phyloP scores from a whole-genome alignment of 2,888 invertebrate genomes.

The Rhimphoctona megacephalus region DNA sequence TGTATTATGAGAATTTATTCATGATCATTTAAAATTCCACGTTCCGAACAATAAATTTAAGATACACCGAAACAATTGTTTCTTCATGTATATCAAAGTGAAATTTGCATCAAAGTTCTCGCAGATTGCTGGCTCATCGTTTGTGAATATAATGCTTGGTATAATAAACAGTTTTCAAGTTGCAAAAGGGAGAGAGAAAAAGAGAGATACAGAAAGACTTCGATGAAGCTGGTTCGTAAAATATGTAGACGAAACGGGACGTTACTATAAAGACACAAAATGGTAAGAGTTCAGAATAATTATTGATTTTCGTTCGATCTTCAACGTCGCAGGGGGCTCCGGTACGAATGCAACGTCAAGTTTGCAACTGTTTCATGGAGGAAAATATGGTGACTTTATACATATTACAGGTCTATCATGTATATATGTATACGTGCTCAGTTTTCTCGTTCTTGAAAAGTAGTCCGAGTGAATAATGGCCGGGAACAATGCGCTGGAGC shows the following conservation, averaged over 20 bases:
- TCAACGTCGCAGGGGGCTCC: conserved; percentile 13
- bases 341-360: conserved; percentile 30
- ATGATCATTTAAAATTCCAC: background rate
- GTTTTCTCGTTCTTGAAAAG: conserved; percentile 73
- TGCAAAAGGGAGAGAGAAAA: background rate
- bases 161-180: background rate
- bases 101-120: conserved; percentile 3
- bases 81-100: background rate
- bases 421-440: conserved; percentile 30
- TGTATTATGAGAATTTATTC: background rate
- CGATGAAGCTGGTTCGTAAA: background rate
- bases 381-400: conserved; percentile 40
- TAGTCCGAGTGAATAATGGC: conserved; percentile 79
- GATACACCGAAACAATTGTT: background rate
- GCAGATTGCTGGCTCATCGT: background rate
- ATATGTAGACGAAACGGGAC: background rate
- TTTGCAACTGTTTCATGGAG: conserved; percentile 13
- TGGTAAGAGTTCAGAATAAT: conserved; percentile 40
- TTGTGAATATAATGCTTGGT: background rate
- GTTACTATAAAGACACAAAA: background rate
- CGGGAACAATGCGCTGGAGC: conserved; percentile 75
- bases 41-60: background rate
- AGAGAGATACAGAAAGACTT: background rate
- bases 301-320: conserved; percentile 59
- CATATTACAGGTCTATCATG: conserved; percentile 17